These are phyloP conservation scores for Thecocarcelia acutangulata DNA, from an alignment of 2,888 invertebrate species.

Conservation along the genomic window DNA sequence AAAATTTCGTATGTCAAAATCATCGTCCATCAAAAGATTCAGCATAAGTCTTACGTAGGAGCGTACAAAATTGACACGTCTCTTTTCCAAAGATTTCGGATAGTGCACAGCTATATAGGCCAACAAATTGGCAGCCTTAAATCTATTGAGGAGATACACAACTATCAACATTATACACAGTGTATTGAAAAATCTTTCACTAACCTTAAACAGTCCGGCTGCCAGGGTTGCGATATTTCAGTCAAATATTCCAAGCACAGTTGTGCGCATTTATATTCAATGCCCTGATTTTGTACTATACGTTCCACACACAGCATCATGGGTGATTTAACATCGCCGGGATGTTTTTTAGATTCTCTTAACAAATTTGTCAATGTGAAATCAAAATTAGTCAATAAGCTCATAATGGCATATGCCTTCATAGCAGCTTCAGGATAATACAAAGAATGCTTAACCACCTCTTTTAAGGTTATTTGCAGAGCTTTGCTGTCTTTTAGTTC, in stretches of 20 bases:
- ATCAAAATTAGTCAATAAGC: slow-evolving; percentile 72
- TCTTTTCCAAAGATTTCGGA: slow-evolving; percentile 68
- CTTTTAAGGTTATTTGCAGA: slow-evolving; percentile 65
- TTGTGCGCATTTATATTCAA: slow-evolving; percentile 71
- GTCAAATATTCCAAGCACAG: slow-evolving; percentile 74
- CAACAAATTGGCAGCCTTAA: slow-evolving; percentile 74
- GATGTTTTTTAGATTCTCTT: slow-evolving; percentile 71
- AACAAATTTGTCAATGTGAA: slow-evolving; percentile 70
- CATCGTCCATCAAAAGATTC: slow-evolving; percentile 77
- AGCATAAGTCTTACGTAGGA: slow-evolving; percentile 74
- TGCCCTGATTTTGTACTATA: slow-evolving; percentile 65
- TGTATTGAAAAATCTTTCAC: neutral
- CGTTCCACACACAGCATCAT: slow-evolving; percentile 75
- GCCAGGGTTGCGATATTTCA: slow-evolving; percentile 73
- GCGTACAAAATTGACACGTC: slow-evolving; percentile 73
- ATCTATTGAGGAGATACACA: slow-evolving; percentile 62
- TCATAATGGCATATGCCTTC: slow-evolving; percentile 74
- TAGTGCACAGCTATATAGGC: slow-evolving; percentile 72
- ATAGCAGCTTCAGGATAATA: slow-evolving; percentile 73
- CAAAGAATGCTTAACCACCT: slow-evolving; percentile 66
- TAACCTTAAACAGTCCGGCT: slow-evolving; percentile 74
- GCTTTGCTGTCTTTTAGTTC: slow-evolving; percentile 67
- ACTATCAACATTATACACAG: neutral
- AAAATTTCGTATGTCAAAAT: slow-evolving; percentile 75
- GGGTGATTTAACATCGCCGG: slow-evolving; percentile 74